Base-by-base conservation (phyloP, 1,140 invertebrate species). In the Dufourea novaeangliae region DNA sequence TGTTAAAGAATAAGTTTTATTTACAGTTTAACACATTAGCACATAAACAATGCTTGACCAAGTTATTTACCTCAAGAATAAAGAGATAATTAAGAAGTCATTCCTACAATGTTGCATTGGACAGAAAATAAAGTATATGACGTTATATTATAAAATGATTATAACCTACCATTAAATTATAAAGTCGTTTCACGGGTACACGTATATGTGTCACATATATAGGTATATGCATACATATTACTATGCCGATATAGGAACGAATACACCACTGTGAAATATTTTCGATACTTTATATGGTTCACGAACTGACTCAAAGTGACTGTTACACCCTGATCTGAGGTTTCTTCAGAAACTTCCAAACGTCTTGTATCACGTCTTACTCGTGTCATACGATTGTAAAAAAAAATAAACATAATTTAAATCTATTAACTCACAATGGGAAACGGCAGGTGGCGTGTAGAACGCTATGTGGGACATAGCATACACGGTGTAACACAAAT, bases 151-250 rank as follows among this genome's bases (percentile, higher is more conserved):
- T 50, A 73, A 66, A 78, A 66, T 73, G 41, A 57, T 73, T 72
- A 78, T 73, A 78, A 78, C 76, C 70, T 78, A 78, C 70, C 70
- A 59, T 50, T 78, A 54, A 57, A 41, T 57, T 63, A 73, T 50
- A 73, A 59, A 57, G 46, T 73, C 59, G 52, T 59, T 62, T 56
- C 61, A 56, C 71, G 52, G 25, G 17, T 34, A 20, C 39, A 75
- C 17, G 25, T 29, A 39, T 10, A 72, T 54, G 17, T 37, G 50
- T 25, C 7, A 70, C 32, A 22, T 11, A 20, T 29, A 11, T 37
- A 50, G 37, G 44, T 29, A 44, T 50, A 37, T 32, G 14, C 10
- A 52, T 62, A 37, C 22, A 63, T 22, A 39, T 17, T 17, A 7
- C 8, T 27, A 29, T 20, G 10, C 20, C 17, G 5, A 34, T 25